Evolutionary conservation across 1,140 invertebrate genomes (phyloP).

Genomic region (Anoplolepis gracilipes): DNA sequence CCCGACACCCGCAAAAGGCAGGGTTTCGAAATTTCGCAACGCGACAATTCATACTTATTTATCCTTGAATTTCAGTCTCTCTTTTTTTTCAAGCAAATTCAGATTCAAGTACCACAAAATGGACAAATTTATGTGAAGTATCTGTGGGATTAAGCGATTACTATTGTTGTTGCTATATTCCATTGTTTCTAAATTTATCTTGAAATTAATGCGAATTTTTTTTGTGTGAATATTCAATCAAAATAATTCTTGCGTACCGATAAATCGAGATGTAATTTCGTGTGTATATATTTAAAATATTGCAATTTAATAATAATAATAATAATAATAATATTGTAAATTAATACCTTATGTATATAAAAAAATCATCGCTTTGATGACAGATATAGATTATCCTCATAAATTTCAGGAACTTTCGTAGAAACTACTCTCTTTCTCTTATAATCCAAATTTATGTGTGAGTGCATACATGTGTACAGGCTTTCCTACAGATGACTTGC

Average conservation of each 20-base stretch:
- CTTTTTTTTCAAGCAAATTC: background rate
- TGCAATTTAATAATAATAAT: background rate
- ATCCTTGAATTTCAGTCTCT: background rate
- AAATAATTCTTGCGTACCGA: background rate
- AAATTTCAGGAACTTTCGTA: slow-evolving; percentile 31
- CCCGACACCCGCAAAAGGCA: background rate
- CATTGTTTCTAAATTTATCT: slow-evolving; percentile 18
- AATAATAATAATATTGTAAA: slow-evolving; percentile 23
- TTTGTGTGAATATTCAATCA: background rate
- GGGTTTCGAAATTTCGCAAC: slow-evolving; percentile 22
- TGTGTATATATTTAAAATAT: background rate
- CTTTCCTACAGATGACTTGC: background rate
- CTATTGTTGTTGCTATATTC: background rate
- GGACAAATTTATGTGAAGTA: background rate
- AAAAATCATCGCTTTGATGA: slow-evolving; percentile 6
- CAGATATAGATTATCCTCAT: slow-evolving; percentile 12
- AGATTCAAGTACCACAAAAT: background rate
- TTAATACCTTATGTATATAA: slow-evolving; percentile 5
- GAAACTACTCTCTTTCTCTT: background rate
- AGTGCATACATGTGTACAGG: background rate
- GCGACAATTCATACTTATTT: slow-evolving; percentile 18
- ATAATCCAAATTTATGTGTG: background rate
- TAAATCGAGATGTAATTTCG: background rate
- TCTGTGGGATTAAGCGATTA: no score
- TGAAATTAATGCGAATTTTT: background rate